Base-by-base conservation (phyloP, 2,797 vertebrate species). In the Periophthalmus magnuspinnatus region DNA sequence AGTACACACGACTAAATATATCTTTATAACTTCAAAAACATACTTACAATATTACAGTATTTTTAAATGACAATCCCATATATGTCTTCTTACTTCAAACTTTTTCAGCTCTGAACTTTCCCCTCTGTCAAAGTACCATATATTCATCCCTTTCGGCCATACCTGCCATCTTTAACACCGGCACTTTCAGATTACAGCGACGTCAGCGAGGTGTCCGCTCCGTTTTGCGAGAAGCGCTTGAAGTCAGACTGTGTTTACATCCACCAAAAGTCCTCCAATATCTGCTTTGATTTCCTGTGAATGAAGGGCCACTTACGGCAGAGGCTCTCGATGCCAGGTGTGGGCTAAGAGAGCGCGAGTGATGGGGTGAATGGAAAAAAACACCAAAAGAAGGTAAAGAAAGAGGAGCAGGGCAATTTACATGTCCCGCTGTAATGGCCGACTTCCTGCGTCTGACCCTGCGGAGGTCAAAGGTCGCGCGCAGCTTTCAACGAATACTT, bases 241-340 rank as follows among this genome's bases (percentile, higher is more conserved):
- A 74, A 73, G 74, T 75, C 76, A 74, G 64, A 78, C 71, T 32
- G 73, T 75, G 70, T 85, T 79, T 79, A 57, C 34, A 70, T 11
- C 54, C 55, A 5, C 1, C 14, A 68, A 81, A 81, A 67, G 64
- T 22, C 14, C 68, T 71, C 3, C 54, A 56, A 66, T 71, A 57
- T 65, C 9, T 45, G n/a, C 32, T 74, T 70, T 82, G 71, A 78
- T 83, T 82, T 78, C 72, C 66, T 81, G 80, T 62, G 70, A 85
- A 82, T 75, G 58, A 2, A 82, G 75, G 58, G 3, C 8, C 67
- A 77, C 70, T 71, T 21, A 9, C 65, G 77, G 65, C 67, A 33
- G 0, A 1, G 65, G 73, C 72, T 86, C 75, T n/a, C 75, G 76
- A 75, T 86, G 87, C 89, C 85, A 86, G 84, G 74, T 83, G 56